phyloP scores from a whole-genome alignment of 1,140 invertebrate species.

The Bicyclus anynana region DNA sequence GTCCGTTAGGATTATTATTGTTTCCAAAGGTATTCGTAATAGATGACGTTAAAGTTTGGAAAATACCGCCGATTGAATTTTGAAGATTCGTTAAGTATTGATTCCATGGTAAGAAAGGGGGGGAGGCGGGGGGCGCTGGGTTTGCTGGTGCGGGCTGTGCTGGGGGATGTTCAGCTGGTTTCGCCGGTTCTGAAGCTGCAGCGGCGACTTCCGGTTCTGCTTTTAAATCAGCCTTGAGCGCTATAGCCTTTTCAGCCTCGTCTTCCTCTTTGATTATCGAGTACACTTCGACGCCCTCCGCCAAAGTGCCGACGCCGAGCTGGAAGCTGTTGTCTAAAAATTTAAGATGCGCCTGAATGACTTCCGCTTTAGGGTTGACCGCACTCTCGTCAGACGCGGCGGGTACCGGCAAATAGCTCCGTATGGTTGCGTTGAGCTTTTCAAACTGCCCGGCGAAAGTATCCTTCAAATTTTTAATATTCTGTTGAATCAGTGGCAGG shows the following conservation, averaged over 20 bases:
- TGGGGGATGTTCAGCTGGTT: background rate
- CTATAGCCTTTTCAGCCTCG: slow-evolving; percentile 32
- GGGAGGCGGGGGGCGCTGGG: background rate
- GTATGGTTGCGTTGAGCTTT: slow-evolving; percentile 48
- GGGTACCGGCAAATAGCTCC: slow-evolving; percentile 29
- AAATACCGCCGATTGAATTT: background rate
- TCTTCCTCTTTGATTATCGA: slow-evolving; percentile 44
- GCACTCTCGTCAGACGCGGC: background rate
- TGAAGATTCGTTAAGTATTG: background rate
- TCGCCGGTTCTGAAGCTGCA: background rate
- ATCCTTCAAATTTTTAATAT: slow-evolving; percentile 41
- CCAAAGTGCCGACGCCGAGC: slow-evolving; percentile 39
- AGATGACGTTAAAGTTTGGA: background rate
- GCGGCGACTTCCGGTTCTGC: slow-evolving; percentile 1
- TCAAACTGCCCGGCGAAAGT: slow-evolving; percentile 41
- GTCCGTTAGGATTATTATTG: background rate
- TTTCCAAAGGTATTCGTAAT: background rate
- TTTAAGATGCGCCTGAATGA: slow-evolving; percentile 32
- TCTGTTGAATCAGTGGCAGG: slow-evolving; percentile 38
- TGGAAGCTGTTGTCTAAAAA: slow-evolving; percentile 48
- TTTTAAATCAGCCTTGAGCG: slow-evolving; percentile 10
- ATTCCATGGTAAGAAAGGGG: slow-evolving; percentile 1
- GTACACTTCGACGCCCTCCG: slow-evolving; percentile 47
- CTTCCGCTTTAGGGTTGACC: slow-evolving; percentile 10
- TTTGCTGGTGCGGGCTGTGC: background rate